A percentile compares a stretch with the other conserved stretches of the same genome.
These are phyloP conservation scores for Copidosoma aretas DNA, from an alignment of 2,888 invertebrate species.

Conservation along the genomic window DNA sequence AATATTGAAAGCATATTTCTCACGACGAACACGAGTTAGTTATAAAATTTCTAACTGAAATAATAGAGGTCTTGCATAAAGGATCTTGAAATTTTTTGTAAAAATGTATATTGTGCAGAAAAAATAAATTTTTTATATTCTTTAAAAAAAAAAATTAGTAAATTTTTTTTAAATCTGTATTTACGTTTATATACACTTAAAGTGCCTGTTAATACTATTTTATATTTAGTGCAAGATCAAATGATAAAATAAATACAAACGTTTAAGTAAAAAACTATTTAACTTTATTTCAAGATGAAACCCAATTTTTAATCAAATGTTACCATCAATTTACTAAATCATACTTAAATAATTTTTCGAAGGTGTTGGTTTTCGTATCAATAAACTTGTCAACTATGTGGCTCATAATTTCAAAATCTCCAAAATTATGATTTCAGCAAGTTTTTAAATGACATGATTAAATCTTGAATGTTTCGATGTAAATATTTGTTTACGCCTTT, in stretches of 20 bases:
- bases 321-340: too few species aligned
- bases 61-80: constrained; percentile 16
- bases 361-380: too few species aligned
- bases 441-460: too few species aligned
- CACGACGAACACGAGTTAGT: constrained; percentile 15
- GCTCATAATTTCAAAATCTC: too few species aligned
- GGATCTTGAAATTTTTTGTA: constrained; percentile 36
- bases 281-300: too few species aligned
- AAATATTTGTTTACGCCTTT: too few species aligned
- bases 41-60: constrained; percentile 33
- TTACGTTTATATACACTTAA: constrained; percentile 27
- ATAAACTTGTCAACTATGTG: too few species aligned
- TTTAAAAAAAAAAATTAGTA: constrained; percentile 23
- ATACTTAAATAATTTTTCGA: too few species aligned
- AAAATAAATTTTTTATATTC: constrained; percentile 39
- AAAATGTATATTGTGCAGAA: constrained; percentile 36
- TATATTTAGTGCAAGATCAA: constrained; percentile 15
- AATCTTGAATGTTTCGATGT: too few species aligned
- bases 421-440: too few species aligned
- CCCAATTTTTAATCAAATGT: too few species aligned
- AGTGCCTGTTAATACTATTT: constrained; percentile 32
- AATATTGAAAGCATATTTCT: constrained; percentile 10
- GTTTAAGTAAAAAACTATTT: constrained; percentile 8
- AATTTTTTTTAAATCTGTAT: constrained; percentile 26
- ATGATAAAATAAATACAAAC: constrained; percentile 4